Percentiles rank a stretch among this genome's conserved stretches.
Conservation (phyloP, 2,888 invertebrate species). For the Clitarchus hookeri region DNA sequence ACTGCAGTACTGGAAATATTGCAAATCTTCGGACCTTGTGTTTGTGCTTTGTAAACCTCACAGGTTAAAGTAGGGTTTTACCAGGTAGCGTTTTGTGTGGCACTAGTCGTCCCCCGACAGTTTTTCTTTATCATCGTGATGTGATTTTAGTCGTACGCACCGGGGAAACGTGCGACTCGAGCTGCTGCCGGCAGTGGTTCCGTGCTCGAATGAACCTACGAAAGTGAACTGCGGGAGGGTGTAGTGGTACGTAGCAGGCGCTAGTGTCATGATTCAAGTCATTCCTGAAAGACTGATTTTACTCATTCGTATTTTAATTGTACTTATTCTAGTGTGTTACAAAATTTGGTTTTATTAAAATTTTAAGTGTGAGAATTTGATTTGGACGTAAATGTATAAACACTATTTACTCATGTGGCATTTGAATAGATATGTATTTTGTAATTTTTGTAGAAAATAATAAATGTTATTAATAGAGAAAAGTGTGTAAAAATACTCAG, state of each 20-base stretch:
- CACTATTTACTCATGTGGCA: background rate
- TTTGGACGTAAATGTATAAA: background rate
- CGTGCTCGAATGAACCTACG: background rate
- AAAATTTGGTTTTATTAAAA: background rate
- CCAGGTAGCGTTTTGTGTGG: no score
- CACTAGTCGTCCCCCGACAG: no score
- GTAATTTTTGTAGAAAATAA: background rate
- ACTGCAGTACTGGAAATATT: no score
- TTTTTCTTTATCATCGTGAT: background rate
- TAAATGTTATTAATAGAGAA: background rate
- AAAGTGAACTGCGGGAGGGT: no score
- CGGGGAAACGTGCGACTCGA: background rate
- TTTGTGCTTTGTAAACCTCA: no score
- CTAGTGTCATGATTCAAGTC: conserved; percentile 1
- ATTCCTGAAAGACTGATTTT: conserved; percentile 2
- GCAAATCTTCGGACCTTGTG: no score
- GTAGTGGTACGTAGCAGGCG: background rate
- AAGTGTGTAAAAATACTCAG: background rate
- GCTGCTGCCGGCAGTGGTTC: background rate
- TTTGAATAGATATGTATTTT: background rate
- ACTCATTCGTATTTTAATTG: background rate
- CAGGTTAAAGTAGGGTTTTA: no score
- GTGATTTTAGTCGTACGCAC: background rate
- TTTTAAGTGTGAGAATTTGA: background rate
- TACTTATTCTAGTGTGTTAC: background rate